Evolutionary conservation across 2,113 vertebrate species (phyloP), one percentile per base, ranked within the genome.

Genomic region (Fulmarus glacialis): DNA sequence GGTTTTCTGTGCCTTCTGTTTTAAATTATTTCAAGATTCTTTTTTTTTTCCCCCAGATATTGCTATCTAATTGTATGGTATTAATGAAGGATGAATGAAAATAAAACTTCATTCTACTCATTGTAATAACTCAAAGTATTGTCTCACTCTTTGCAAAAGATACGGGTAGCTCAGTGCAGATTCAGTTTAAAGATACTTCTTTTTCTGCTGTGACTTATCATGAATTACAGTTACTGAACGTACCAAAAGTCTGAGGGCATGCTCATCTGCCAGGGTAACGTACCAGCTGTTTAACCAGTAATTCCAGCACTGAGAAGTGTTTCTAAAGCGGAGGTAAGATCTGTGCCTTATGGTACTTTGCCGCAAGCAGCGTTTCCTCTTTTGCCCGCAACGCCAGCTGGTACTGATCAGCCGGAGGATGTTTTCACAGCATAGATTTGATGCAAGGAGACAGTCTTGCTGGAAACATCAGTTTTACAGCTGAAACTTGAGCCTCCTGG

Each of bases 1-100:
- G 95, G 95, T 97, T 96, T 96, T 94, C 93, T 95, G 96, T 98
- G 98, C 98, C 98, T 98, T 98, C 94, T 87, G 96, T 97, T 97
- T 98, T 98, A 98, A 98, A 98, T 97, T 98, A 98, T 98, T 98
- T 97, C 90, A 87, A 91, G 85, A 53, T 95, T 86, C 94, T 40
- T 71, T 85, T 63, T 87, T 82, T n/a, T 29, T 11, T 32, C 90
- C 7, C n/a, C 93, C 91, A 93, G 80, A 72, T 93, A 62, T 48
- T 87, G 79, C 96, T 97, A 77, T 97, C 93, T 96, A 93, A 92
- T 68, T 90, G 68, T 97, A 87, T 98, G 93, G 95, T 97, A 88
- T 93, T 97, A 93, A 90, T 96, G 94, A 95, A 97, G 94, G 96
- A 92, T 96, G 97, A 96, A 93, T 96, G 93, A 96, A 98, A 98